Conservation (phyloP, 53 echinoderm and acorn worm genomes). For the Hippasteria phrygiana region DNA sequence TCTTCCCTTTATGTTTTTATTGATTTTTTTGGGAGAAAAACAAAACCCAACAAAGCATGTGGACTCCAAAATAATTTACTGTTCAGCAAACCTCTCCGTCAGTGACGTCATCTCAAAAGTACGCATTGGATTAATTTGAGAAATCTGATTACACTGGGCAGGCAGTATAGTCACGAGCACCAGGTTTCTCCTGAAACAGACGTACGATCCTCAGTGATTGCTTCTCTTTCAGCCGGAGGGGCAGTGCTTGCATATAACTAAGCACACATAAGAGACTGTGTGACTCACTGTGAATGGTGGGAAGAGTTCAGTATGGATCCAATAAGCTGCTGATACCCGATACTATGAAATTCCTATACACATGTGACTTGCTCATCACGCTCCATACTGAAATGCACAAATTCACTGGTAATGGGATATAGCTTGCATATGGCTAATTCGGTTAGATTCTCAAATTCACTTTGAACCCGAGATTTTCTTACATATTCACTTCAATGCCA, state of each 20-base stretch:
- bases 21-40: too few relatives aligned
- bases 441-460: too few relatives aligned
- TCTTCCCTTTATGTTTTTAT: too few relatives aligned
- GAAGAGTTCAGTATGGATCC: not conserved
- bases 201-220: not conserved
- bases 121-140: slow-evolving; percentile 26
- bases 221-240: slow-evolving; percentile 2
- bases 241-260: not conserved
- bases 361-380: not conserved
- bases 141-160: slow-evolving; percentile 32
- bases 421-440: too few relatives aligned
- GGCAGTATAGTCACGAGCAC: not conserved
- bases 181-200: not conserved
- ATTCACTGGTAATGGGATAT: too few relatives aligned
- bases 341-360: slow-evolving; percentile 42
- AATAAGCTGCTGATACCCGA: not conserved
- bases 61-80: not conserved
- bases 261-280: not conserved
- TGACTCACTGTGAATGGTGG: slow-evolving; percentile 44
- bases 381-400: not conserved
- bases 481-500: too few relatives aligned
- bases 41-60: too few relatives aligned
- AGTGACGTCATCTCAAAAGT: slow-evolving; percentile 1
- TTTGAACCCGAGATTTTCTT: too few relatives aligned
- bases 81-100: not conserved